These are phyloP conservation scores for Helicolenus hilgendorfi DNA, from an alignment of 2,797 vertebrate genomes.

Conservation along the genomic window DNA sequence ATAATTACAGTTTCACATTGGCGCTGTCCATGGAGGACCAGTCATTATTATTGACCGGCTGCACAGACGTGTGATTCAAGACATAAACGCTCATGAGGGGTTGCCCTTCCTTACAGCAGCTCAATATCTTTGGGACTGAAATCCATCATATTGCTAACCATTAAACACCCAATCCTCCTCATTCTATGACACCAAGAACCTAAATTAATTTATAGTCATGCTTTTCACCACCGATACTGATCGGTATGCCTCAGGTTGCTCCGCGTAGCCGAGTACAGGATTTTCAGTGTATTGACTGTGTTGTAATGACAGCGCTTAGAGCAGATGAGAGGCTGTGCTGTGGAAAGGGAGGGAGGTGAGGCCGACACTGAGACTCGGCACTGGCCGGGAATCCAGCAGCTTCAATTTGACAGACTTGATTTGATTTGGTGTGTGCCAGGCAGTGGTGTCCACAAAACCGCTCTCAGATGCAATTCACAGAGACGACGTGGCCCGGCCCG, in stretches of 20 bases:
- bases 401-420: conserved; percentile 70
- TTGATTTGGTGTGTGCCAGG: conserved; percentile 57
- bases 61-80: conserved; percentile 1
- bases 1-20: conserved; percentile 41
- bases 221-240: conserved; percentile 32
- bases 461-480: conserved; percentile 51
- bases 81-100: neutral
- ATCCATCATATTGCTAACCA: conserved; percentile 32
- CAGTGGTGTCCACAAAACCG: conserved; percentile 47
- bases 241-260: conserved; percentile 30
- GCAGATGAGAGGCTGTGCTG: conserved; percentile 37
- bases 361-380: conserved; percentile 25
- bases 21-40: conserved; percentile 7
- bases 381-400: conserved; percentile 51
- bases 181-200: conserved; percentile 26
- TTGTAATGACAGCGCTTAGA: conserved; percentile 48
- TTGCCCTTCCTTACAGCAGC: conserved; percentile 13
- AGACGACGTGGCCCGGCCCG: neutral
- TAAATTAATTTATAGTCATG: conserved; percentile 34
- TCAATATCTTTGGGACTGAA: conserved; percentile 27
- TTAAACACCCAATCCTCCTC: conserved; percentile 15
- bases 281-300: conserved; percentile 48
- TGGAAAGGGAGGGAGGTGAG: conserved; percentile 13
- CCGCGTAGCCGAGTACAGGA: neutral
- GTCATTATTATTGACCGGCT: conserved; percentile 54